Evolutionary conservation across 2,888 invertebrate genomes (phyloP).

Genomic region (Agrotis clavis): DNA sequence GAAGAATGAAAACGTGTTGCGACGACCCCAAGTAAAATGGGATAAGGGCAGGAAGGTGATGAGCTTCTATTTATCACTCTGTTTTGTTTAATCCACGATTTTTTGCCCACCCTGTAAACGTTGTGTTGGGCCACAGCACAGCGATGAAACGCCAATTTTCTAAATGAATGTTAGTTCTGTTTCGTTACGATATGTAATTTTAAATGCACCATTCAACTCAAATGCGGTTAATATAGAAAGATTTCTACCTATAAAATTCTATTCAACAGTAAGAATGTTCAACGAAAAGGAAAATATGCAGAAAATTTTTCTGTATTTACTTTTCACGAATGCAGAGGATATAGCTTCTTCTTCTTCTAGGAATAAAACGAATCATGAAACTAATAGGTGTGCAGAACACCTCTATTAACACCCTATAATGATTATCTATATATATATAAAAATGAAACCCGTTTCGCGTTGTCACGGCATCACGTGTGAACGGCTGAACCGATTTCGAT

Average conservation of each 20-base stretch:
- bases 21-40: no score
- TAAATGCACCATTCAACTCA: conserved; percentile 29
- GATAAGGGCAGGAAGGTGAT: no score
- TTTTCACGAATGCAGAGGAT: conserved; percentile 4
- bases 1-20: no score
- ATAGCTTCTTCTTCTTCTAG: background rate
- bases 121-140: background rate
- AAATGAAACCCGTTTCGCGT: no score
- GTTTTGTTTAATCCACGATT: no score
- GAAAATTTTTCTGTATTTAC: background rate
- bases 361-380: background rate
- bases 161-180: conserved; percentile 1
- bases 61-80: no score
- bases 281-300: conserved; percentile 14
- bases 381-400: background rate
- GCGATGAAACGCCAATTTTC: conserved; percentile 13
- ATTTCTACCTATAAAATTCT: conserved; percentile 7
- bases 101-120: no score
- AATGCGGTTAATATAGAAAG: conserved; percentile 16
- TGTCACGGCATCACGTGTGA: no score
- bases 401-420: conserved; percentile 9
- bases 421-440: no score
- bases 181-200: conserved; percentile 25
- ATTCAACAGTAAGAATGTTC: conserved; percentile 8
- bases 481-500: no score